Base-by-base conservation (phyloP, 37 sponge, comb jelly and placozoan species). In the Oopsacas minuta region DNA sequence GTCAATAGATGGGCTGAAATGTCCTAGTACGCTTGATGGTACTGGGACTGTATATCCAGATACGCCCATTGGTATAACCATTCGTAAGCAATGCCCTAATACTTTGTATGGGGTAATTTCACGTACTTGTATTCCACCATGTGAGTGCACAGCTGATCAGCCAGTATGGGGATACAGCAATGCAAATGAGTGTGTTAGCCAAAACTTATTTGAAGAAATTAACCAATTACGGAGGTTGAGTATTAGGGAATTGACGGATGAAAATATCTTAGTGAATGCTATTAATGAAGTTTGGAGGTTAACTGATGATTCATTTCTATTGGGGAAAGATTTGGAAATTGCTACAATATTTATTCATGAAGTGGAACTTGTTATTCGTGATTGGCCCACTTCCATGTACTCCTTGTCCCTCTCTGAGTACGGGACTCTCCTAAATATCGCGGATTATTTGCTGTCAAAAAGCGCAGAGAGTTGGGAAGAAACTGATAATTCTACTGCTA, bases 381-480 rank as follows among this genome's bases (percentile, higher is more conserved):
- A 61, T 34, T 61, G 75, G 75, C 75, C 75, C 28, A 5, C 17
- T 61, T 17, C 12, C 49, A 61, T n/a, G 5, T 61, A 32, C 32
- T 20, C 75, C 22, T 34, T 61, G 22, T 10, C 28, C 28, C 7
- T 61, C 5, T 61, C 75, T 12, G 7, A 5, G 20, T 61, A 25
- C 75, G 75, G 28, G 1, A 61, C 20, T 25, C 75, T 61, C 75
- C 30, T 61, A 20, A 34, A 61, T 3, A n/a, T 61, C 28, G 75
- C 75, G 30, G 75, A 61, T 61, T 61, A 10, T 61, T 34, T 61
- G 28, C 75, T 61, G 75, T 61, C 75, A 61, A 61, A 61, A 25
- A 25, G 28, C 75, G 75, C 20, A 61, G 75, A 61, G 75, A 61
- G 75, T 34, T 61, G 75, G 75, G 75, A 61, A 61, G 75, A 61